Base-by-base conservation (phyloP, 2,888 invertebrate genomes). In the Perizoma affinitatum region DNA sequence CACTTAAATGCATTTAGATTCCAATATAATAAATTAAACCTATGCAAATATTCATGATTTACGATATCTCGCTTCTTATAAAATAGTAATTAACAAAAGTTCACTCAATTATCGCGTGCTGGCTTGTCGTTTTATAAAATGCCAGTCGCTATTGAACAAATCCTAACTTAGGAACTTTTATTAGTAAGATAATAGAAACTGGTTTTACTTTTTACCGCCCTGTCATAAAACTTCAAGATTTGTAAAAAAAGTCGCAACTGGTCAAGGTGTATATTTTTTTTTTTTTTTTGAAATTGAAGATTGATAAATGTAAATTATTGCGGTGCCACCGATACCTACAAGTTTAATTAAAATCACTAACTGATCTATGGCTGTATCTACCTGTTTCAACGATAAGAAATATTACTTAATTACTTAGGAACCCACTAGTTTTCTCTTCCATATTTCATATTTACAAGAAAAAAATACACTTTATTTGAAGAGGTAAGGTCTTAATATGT, bases 21-120 rank as follows among this genome's bases (percentile, higher is more conserved):
- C 22, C 22, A 8, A 5, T n/a, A 5, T 8, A 35, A 46, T 36
- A 58, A 61, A 60, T 43, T 50, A 9, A 58, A 49, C 52, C 36
- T 64, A 59, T 57, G 51, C 66, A 66, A 65, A 65, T 63, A 66
- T 50, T 35, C 61, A 61, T 65, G 62, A 65, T 68, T 68, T 70
- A 70, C 38, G 54, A 63, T 55, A 60, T 49, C 57, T 58, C 43
- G 40, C 48, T 44, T 58, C 48, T 45, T 61, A 53, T 44, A 61
- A 66, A 61, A 52, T 6, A 54, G 55, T 62, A 63, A 67, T 67
- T 56, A 64, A 61, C 36, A 66, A 67, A 68, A 66, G 61, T 61
- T 65, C 63, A 62, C 62, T 58, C 54, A 66, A 64, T 65, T 68
- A 66, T 66, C 53, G 65, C 54, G 48, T 57, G 63, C 58, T 54